These are phyloP conservation scores for Gobio gobio DNA, from an alignment of 2,113 vertebrate genomes.

Conservation along the genomic window DNA sequence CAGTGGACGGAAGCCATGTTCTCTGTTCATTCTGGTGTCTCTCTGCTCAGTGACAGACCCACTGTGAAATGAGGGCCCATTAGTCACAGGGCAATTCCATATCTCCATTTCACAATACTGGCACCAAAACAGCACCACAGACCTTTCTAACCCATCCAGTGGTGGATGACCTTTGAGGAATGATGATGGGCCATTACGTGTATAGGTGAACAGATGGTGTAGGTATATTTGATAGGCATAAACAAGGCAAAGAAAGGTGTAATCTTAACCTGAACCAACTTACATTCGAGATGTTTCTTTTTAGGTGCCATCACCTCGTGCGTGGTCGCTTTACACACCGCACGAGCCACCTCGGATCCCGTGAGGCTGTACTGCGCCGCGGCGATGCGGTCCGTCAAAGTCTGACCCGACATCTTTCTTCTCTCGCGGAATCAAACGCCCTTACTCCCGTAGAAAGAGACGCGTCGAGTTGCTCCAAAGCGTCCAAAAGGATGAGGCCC, in stretches of 20 bases:
- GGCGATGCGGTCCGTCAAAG: slow-evolving; percentile 98
- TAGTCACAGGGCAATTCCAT: not conserved
- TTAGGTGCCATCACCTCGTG: slow-evolving; percentile 98
- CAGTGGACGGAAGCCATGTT: slow-evolving; percentile 45
- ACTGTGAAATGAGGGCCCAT: slow-evolving; percentile 35
- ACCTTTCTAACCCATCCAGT: not conserved
- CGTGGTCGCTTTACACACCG: slow-evolving; percentile 97
- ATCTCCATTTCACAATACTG: slow-evolving; percentile 10
- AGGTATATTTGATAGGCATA: not conserved
- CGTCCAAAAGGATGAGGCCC: slow-evolving; percentile 7
- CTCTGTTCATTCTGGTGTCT: slow-evolving; percentile 27
- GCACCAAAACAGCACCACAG: not conserved
- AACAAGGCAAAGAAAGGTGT: not conserved
- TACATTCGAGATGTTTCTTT: slow-evolving; percentile 99
- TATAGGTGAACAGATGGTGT: not conserved
- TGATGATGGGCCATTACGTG: not conserved
- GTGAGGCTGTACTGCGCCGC: slow-evolving; percentile 98
- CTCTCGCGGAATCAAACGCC: slow-evolving; percentile 47
- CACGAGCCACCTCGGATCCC: slow-evolving; percentile 93
- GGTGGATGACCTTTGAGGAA: slow-evolving; percentile 9
- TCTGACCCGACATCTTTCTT: slow-evolving; percentile 98
- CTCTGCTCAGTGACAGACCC: slow-evolving; percentile 43
- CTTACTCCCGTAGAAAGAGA: slow-evolving; percentile 1
- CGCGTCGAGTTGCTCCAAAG: not conserved
- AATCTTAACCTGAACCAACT: slow-evolving; percentile 69